Conservation (phyloP, 1,140 invertebrate genomes). For the Drosophila ironensis region DNA sequence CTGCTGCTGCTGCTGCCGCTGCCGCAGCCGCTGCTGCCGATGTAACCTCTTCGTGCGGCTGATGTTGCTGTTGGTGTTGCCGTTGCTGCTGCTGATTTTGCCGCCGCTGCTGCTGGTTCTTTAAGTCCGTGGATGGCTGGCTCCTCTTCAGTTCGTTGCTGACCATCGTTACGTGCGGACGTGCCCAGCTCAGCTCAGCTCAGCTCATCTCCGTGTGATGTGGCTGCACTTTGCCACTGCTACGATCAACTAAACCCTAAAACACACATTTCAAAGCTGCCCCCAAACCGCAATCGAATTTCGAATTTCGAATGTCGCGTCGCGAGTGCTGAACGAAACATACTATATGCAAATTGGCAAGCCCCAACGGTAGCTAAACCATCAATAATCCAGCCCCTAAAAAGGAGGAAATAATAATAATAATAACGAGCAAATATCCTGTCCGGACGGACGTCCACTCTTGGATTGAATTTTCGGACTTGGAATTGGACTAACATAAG, state of each 20-base stretch:
- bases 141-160: constrained; percentile 82
- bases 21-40: constrained; percentile 23
- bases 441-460: constrained; percentile 16
- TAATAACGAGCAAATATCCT: constrained; percentile 16
- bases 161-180: constrained; percentile 81
- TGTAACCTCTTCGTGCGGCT: constrained; percentile 32
- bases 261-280: constrained; percentile 33
- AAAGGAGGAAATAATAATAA: constrained; percentile 41
- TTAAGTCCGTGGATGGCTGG: constrained; percentile 80
- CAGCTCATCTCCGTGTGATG: constrained; percentile 35
- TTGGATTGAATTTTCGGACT: constrained; percentile 24
- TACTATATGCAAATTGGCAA: not conserved
- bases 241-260: constrained; percentile 18
- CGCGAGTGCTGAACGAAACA: constrained; percentile 46
- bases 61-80: constrained; percentile 24
- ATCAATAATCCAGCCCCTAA: not conserved
- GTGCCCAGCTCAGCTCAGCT: constrained; percentile 75
- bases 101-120: constrained; percentile 73
- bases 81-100: constrained; percentile 21
- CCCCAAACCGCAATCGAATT: constrained; percentile 19
- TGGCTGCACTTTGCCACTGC: constrained; percentile 53
- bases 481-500: constrained; percentile 58
- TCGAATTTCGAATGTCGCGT: constrained; percentile 46
- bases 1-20: constrained; percentile 26
- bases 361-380: constrained; percentile 32